Conservation (phyloP, 1,140 invertebrate species). For the Bombyx mandarina region DNA sequence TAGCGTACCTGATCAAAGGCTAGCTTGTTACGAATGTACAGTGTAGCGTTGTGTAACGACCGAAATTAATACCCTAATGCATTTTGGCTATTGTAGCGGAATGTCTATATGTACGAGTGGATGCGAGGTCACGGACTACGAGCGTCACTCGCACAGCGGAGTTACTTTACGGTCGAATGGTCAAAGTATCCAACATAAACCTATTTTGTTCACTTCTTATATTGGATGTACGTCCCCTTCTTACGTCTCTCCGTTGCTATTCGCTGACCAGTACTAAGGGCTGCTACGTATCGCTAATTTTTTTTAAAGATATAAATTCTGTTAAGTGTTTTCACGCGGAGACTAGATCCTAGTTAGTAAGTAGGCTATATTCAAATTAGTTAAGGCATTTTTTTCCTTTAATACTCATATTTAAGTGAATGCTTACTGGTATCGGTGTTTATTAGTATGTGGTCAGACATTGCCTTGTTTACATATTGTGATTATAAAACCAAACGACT, state of each 20-base stretch:
- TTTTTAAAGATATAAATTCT: no score
- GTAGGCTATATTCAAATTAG: no score
- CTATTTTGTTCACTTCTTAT: conserved; percentile 71
- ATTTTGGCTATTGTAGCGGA: conserved; percentile 8
- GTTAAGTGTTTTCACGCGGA: no score
- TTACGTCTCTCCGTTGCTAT: conserved; percentile 26
- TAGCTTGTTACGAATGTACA: neutral
- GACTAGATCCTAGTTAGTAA: no score
- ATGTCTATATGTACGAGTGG: conserved; percentile 1
- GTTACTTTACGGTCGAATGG: conserved; percentile 66
- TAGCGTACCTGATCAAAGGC: no score
- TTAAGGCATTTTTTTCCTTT: no score
- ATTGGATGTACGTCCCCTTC: conserved; percentile 67
- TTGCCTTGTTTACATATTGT: no score
- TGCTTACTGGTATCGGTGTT: no score
- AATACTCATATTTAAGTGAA: no score
- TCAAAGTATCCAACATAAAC: conserved; percentile 70
- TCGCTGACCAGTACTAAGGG: conserved; percentile 56
- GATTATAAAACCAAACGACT: no score
- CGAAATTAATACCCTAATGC: conserved; percentile 9
- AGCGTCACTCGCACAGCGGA: conserved; percentile 55
- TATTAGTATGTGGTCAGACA: no score
- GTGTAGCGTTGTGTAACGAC: conserved; percentile 4
- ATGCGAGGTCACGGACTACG: conserved; percentile 32
- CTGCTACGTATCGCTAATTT: conserved; percentile 13